Evolutionary conservation across 2,888 invertebrate species (phyloP), one percentile per base, ranked within the genome.

Genomic region (Paralinhomoeus sp.): DNA sequence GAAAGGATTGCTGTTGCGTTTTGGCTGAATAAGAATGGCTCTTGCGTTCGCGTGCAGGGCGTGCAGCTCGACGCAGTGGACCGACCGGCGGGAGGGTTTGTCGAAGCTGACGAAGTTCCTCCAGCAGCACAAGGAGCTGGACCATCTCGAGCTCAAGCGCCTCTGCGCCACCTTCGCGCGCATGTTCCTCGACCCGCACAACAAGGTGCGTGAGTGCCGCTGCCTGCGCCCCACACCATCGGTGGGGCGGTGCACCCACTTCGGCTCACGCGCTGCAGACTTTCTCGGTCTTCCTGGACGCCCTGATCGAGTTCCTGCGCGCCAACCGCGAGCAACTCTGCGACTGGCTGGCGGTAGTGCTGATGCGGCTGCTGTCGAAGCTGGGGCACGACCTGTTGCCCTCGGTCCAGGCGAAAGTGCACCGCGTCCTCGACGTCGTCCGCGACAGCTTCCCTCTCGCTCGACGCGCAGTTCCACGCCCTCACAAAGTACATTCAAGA

Each of bases 111-210:
- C 80, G 64, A 72, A 74, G 47, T 77, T 78, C 60, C 70, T 83
- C 21, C 73, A 73, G 58, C 57, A 56, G 46, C 54, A 57, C 50
- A 48, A 63, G 47, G 52, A 53, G 45, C 53, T 65, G 43, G 61
- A 56, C 64, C 65, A 49, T 52, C 54, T 50, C 41, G 81, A 84
- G 58, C 68, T 84, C 45, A 74, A 78, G 48, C 38, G 43, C 2
- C 35, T 48, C 3, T 42, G 40, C 0, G 89, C 91, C 55, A 77
- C 84, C 49, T 81, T 89, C 59, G 80, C 83, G 49, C 80, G 83
- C 68, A 84, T 91, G 82, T 89, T 93, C 64, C 84, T 85, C 73
- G 91, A 93, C 66, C 81, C 85, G 2, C 83, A 91, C 68, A 75
- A 87, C 55, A 80, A 83, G 69, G 71, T 70, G 57, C 46, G 43